A percentile compares a stretch with the other conserved stretches of the same genome.
phyloP scores from a whole-genome alignment of 1,140 invertebrate genomes.

The Latrodectus geometricus region DNA sequence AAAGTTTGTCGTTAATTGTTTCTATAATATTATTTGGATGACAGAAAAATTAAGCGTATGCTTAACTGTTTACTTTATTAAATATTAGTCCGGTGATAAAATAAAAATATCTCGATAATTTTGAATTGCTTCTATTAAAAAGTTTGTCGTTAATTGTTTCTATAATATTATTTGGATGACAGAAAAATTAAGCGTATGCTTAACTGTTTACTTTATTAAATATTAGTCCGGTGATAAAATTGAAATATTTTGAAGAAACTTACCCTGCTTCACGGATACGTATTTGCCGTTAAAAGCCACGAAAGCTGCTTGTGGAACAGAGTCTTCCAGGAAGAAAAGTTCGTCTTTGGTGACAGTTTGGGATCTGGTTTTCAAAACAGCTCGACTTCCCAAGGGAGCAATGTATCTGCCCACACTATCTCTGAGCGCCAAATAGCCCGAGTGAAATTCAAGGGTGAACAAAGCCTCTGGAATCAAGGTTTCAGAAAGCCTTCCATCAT shows the following conservation, averaged over 20 bases:
- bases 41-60: too few species aligned
- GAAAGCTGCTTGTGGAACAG: slow-evolving; percentile 80
- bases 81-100: too few species aligned
- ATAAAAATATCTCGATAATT: too few species aligned
- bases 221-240: too few species aligned
- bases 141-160: too few species aligned
- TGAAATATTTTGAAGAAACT: slow-evolving; percentile 63
- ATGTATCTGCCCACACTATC: slow-evolving; percentile 86
- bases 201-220: too few species aligned
- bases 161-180: too few species aligned
- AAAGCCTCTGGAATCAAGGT: slow-evolving; percentile 77
- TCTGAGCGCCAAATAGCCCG: slow-evolving; percentile 83
- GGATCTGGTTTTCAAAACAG: slow-evolving; percentile 91
- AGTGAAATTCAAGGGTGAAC: slow-evolving; percentile 95
- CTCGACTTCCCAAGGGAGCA: slow-evolving; percentile 94
- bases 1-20: too few species aligned
- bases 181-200: too few species aligned
- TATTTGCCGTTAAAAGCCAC: slow-evolving; percentile 90
- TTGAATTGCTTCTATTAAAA: too few species aligned
- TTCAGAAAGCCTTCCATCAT: slow-evolving; percentile 70
- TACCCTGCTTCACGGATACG: slow-evolving; percentile 97
- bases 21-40: too few species aligned
- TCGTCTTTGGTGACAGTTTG: slow-evolving; percentile 96
- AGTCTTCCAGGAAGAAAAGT: slow-evolving; percentile 95
- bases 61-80: too few species aligned